Evolutionary conservation across 2,797 vertebrate genomes (phyloP), one percentile per base, ranked within the genome.

Genomic region (Xiphophorus birchmanni): DNA sequence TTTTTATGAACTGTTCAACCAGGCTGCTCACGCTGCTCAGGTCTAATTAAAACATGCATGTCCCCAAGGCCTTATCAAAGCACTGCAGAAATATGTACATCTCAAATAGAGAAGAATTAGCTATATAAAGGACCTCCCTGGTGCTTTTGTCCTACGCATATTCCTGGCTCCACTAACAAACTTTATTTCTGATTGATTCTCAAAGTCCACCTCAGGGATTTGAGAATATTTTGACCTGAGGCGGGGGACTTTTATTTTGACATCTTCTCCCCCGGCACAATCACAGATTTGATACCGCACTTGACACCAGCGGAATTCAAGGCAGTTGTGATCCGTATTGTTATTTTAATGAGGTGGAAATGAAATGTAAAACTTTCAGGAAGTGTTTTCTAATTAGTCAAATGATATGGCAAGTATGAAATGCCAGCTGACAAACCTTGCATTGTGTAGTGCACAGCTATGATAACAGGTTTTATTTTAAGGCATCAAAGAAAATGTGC

Each of bases 31-130:
- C 80, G 77, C 91, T 89, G 87, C 89, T 93, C 89, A 92, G 92
- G 92, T 94, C 91, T 93, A 95, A 93, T 95, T 94, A 94, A 91
- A 91, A 92, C 89, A 92, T 86, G 88, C 86, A 73, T 82, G 88
- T 95, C 94, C 94, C 94, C 81, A 63, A 91, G 93, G 94, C 89
- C 92, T 93, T 92, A 95, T 94, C 91, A 95, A 95, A 94, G 86
- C 84, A 79, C 82, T 76, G 82, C 85, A 85, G 90, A 94, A 95
- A 95, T 94, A 93, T 93, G 90, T 94, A 94, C 92, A 93, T 94
- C 91, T 88, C 92, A 94, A 93, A 94, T 90, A 89, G 90, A 90
- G 82, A 82, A 87, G 85, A 93, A 93, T 94, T 95, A 94, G 91
- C 91, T 92, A 93, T 94, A 93, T 93, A 93, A 94, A 89, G 90